A percentile compares a stretch with the other conserved stretches of the same genome.
phyloP scores from a whole-genome alignment of 2,113 vertebrate genomes.

The Microtus richardsoni region DNA sequence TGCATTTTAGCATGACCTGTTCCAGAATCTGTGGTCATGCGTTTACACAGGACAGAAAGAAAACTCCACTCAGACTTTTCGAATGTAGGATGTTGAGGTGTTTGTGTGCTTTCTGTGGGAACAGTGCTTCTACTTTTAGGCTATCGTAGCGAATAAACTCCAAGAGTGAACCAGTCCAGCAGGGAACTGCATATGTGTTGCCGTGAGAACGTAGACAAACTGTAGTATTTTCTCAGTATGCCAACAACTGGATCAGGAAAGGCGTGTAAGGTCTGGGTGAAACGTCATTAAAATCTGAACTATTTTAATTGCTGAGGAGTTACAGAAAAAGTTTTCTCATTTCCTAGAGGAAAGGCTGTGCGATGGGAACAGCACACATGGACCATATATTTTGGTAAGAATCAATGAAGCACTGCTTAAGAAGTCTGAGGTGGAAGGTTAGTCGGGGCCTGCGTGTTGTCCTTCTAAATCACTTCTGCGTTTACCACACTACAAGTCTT shows the following conservation, averaged over 20 bases:
- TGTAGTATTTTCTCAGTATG: not conserved
- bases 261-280: not conserved
- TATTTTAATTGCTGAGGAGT: not conserved
- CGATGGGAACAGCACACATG: not conserved
- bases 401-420: not conserved
- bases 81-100: constrained; percentile 27
- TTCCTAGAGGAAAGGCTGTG: not conserved
- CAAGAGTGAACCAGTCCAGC: not conserved
- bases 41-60: constrained; percentile 17
- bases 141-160: constrained; percentile 30
- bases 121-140: constrained; percentile 82
- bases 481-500: not conserved
- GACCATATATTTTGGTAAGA: not conserved
- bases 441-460: not conserved
- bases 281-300: not conserved
- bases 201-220: not conserved
- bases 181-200: not conserved
- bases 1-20: constrained; percentile 73
- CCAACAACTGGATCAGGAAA: not conserved
- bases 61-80: constrained; percentile 63
- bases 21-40: constrained; percentile 66
- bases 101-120: not conserved
- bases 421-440: not conserved
- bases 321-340: constrained; percentile 18
- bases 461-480: constrained; percentile 38